Evolutionary conservation across 2,797 vertebrate genomes (phyloP).

Genomic region (Graptemys geographica): DNA sequence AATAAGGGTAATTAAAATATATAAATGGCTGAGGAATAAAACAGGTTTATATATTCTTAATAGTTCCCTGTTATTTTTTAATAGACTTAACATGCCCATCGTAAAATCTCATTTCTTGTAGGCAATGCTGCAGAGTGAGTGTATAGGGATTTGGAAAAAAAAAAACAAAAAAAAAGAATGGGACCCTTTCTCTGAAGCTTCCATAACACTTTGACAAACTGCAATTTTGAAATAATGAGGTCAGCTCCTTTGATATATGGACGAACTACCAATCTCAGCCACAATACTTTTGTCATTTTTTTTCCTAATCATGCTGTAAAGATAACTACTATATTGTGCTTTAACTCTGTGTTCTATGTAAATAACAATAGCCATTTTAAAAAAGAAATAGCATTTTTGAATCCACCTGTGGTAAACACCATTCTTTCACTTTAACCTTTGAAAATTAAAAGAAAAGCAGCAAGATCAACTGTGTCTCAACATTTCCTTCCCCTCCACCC

Average conservation of each 20-base stretch:
- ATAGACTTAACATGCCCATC: neutral
- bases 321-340: neutral
- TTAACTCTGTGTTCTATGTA: neutral
- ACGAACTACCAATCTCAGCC: neutral
- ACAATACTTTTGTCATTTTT: neutral
- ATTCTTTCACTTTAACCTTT: neutral
- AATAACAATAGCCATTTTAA: neutral
- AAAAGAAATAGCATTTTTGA: neutral
- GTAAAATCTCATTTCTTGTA: neutral
- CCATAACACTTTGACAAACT: neutral
- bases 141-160: neutral
- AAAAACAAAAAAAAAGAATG: neutral
- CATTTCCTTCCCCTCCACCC: too few species aligned
- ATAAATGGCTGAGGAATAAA: neutral
- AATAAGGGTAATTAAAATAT: neutral
- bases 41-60: neutral
- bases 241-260: neutral
- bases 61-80: neutral
- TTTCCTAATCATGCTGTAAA: neutral
- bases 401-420: fast-evolving
- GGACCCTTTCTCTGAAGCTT: neutral
- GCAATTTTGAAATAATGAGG: neutral
- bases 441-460: neutral
- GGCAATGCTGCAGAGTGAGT: neutral
- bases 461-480: neutral